Evolutionary conservation across 1,140 invertebrate species (phyloP), one percentile per base, ranked within the genome.

Genomic region (Apocrypta bakeri): DNA sequence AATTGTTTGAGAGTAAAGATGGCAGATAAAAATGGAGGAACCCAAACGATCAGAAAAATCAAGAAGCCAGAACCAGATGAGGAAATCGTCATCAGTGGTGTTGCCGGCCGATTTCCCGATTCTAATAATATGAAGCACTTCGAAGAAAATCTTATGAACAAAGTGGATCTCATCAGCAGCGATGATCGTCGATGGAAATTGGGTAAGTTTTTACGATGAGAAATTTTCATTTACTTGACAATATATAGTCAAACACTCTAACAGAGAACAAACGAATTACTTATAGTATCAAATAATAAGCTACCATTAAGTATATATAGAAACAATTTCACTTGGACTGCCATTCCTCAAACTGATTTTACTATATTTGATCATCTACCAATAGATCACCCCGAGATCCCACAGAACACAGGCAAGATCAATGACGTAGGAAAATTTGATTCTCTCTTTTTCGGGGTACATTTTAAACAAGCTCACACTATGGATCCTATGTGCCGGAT

Each of bases 401-500:
- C 95, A 0, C 94, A 94, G 86, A 90, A 96, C 74, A 95, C 94
- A 69, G 97, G 97, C 31, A 97, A 97, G 90, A 91, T 98, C 64
- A 95, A 95, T 85, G 93, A 96, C 88, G 90, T 98, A 2, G 92
- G 92, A 27, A 97, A 97, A 90, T 98, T 97, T 84, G 97, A 98
- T 89, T 94, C 96, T 0, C 92, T 94, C 0, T 97, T 97, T 90
- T 98, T 98, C 90, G 96, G 94, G 0, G 94, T 97, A 1, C 95
- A 96, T 85, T 95, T 94, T 85, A 96, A 96, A 83, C 96, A 98
- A 89, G 97, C 97, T 0, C 94, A 97, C 83, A 94, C 93, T 12
- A 96, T 98, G 96, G 98, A 98, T 87, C 97, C 97, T 0, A 97
- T 98, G 95, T 94, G 96, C 85, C 93, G 97, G 80, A 94, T 98